These are phyloP conservation scores for Galago senegalensis DNA, from an alignment of 2,797 vertebrate genomes.

Conservation along the genomic window DNA sequence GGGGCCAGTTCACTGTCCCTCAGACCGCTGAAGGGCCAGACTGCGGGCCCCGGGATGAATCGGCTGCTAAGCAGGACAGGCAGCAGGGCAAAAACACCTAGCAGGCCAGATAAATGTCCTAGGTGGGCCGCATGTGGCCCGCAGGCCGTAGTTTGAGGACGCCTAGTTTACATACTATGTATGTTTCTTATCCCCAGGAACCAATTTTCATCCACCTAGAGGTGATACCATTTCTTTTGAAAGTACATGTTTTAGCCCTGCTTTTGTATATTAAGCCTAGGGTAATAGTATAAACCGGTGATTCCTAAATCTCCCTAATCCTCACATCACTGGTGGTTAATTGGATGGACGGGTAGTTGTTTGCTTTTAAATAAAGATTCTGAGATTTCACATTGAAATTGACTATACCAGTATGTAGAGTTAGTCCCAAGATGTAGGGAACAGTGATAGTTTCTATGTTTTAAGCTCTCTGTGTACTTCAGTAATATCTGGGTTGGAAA, in stretches of 20 bases:
- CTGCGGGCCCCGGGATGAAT: too few species aligned
- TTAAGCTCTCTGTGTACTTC: background rate
- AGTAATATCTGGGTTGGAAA: slow-evolving; percentile 19
- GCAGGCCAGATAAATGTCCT: too few species aligned
- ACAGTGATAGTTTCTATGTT: background rate
- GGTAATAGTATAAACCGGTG: background rate
- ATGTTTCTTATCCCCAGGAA: background rate
- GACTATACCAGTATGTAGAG: background rate
- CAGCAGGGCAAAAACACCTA: too few species aligned
- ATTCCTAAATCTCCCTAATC: background rate
- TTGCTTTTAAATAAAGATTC: slow-evolving; percentile 4
- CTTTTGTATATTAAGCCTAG: background rate
- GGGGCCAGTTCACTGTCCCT: too few species aligned
- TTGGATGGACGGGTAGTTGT: background rate
- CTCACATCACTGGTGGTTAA: background rate
- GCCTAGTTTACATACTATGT: background rate
- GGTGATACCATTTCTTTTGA: background rate
- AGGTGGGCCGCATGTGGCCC: too few species aligned
- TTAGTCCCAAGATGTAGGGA: background rate
- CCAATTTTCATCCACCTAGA: background rate
- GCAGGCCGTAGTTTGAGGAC: too few species aligned
- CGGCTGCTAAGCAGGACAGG: too few species aligned
- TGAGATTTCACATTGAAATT: background rate
- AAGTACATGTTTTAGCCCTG: background rate
- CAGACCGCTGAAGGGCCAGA: too few species aligned